A percentile compares a stretch with the other conserved stretches of the same genome.
Conservation (phyloP, 2,113 vertebrate species). For the Crotalus viridis region DNA sequence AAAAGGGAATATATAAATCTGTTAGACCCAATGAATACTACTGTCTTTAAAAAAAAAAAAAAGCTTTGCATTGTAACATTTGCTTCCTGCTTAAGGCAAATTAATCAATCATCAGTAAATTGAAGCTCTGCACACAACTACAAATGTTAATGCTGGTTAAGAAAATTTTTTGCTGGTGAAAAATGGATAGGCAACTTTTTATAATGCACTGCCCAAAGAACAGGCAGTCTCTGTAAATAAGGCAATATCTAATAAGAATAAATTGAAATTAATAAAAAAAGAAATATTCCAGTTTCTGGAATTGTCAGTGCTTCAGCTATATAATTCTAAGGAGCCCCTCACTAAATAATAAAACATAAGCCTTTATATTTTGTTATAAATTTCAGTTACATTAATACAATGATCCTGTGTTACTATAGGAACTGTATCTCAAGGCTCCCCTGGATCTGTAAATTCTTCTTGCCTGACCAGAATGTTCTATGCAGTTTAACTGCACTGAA, state of each 20-base stretch:
- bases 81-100: neutral
- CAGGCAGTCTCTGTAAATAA: neutral
- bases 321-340: slow-evolving; percentile 28
- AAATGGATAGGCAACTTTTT: neutral
- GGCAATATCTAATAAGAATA: neutral
- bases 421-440: slow-evolving; percentile 41
- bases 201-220: neutral
- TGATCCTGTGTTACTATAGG: slow-evolving; percentile 46
- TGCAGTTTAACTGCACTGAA: slow-evolving; percentile 17
- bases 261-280: neutral
- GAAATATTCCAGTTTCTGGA: neutral
- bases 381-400: slow-evolving; percentile 34
- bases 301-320: slow-evolving; percentile 1
- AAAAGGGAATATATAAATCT: neutral
- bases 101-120: neutral
- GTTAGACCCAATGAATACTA: neutral
- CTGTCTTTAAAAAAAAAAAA: neutral
- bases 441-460: slow-evolving; percentile 24
- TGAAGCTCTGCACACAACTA: neutral
- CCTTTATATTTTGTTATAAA: slow-evolving; percentile 21
- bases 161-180: neutral
- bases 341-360: neutral
- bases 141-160: neutral
- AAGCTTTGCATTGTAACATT: neutral
- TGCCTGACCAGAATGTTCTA: slow-evolving; percentile 5